Percentiles rank a stretch among this genome's conserved stretches.
Evolutionary conservation across 2,113 vertebrate species (phyloP).

Genomic region (Corythaeola cristata): DNA sequence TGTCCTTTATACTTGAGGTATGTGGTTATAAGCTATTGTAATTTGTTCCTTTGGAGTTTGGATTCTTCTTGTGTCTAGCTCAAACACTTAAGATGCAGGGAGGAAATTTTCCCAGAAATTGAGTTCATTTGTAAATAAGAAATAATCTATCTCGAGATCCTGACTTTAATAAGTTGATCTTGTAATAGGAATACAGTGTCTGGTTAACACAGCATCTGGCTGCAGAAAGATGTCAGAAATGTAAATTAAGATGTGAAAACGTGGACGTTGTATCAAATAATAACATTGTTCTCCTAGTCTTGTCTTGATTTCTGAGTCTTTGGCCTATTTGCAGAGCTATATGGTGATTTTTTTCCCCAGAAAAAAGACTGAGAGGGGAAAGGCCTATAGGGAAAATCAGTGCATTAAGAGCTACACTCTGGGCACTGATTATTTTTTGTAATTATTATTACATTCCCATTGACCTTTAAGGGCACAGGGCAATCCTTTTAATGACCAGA

Average conservation of each 20-base stretch:
- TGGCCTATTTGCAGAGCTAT: not conserved
- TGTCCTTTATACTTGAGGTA: not conserved
- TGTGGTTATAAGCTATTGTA: not conserved
- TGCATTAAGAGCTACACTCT: not conserved
- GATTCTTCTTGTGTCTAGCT: not conserved
- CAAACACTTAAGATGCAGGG: rapidly evolving
- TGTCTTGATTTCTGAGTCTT: not conserved
- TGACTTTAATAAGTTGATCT: not conserved
- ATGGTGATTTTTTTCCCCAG: not conserved
- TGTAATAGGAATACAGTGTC: not conserved
- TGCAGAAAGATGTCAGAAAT: not conserved
- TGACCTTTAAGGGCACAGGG: not conserved
- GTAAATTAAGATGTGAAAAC: not conserved
- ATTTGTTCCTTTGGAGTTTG: not conserved
- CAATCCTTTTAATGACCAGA: not conserved
- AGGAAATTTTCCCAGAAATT: not conserved
- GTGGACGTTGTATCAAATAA: not conserved
- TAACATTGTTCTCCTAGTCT: not conserved
- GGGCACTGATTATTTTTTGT: not conserved
- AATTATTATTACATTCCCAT: too few relatives aligned
- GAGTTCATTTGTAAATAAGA: not conserved
- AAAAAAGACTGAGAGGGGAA: not conserved
- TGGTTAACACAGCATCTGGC: not conserved
- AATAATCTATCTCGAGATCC: not conserved
- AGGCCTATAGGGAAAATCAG: not conserved